These are phyloP conservation scores for Tylochromis polylepis DNA, from an alignment of 2,113 vertebrate species.

Conservation along the genomic window DNA sequence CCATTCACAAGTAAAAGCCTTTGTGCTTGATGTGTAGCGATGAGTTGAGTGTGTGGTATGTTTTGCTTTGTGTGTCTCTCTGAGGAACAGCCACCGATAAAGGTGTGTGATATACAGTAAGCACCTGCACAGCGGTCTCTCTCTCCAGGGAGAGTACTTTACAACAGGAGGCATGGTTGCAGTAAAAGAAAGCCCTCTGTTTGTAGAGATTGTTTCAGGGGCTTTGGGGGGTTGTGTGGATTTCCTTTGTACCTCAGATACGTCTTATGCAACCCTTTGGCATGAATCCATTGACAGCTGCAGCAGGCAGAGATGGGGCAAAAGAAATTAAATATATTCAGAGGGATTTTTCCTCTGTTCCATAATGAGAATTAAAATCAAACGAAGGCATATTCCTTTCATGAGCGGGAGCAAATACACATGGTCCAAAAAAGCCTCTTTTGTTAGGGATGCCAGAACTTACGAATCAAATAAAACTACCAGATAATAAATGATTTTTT, in stretches of 20 bases:
- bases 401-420: neutral
- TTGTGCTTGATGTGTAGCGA: neutral
- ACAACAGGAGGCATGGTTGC: conserved; percentile 14
- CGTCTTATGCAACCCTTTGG: neutral
- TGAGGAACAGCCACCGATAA: conserved; percentile 12
- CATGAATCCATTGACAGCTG: neutral
- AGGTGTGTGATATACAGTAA: conserved; percentile 36
- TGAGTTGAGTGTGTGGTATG: neutral
- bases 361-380: neutral
- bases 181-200: conserved; percentile 22
- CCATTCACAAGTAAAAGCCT: neutral
- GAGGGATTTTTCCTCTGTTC: neutral
- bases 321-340: neutral
- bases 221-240: neutral
- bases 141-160: conserved; percentile 38
- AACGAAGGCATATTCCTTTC: neutral
- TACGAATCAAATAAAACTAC: neutral
- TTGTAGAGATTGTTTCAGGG: conserved; percentile 22
- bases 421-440: neutral
- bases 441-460: neutral
- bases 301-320: neutral
- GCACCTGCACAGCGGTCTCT: conserved; percentile 20
- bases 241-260: conserved; percentile 10
- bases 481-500: neutral
- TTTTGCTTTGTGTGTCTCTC: conserved; percentile 19